Conservation (phyloP, 2,888 invertebrate species). For the Alsophila aescularia region DNA sequence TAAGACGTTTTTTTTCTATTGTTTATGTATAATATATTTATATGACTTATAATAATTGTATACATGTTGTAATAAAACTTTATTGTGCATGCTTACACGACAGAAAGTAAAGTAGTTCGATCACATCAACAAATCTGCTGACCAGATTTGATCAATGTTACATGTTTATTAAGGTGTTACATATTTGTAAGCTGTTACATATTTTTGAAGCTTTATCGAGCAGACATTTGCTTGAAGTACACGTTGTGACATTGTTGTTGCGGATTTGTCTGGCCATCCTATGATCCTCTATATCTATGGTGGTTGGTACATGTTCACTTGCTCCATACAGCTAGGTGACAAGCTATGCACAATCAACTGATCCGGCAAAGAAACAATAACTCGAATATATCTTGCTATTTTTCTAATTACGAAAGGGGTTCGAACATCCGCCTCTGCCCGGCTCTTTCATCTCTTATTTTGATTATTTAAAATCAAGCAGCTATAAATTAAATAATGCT, state of each 20-base stretch:
- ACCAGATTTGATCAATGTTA: slow-evolving; percentile 48
- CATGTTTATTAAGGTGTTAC: slow-evolving; percentile 11
- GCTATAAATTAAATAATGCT: too few relatives aligned
- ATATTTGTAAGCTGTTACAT: slow-evolving; percentile 9
- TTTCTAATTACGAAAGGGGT: too few relatives aligned
- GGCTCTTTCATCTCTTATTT: too few relatives aligned
- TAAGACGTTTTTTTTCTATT: neutral
- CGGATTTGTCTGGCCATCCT: slow-evolving; percentile 64
- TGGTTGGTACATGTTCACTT: slow-evolving; percentile 40
- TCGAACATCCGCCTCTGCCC: too few relatives aligned
- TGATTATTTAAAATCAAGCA: too few relatives aligned
- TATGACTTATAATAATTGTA: slow-evolving; percentile 1
- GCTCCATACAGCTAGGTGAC: slow-evolving; percentile 20
- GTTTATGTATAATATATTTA: slow-evolving; percentile 5
- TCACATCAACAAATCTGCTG: slow-evolving; percentile 48
- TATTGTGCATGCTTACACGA: slow-evolving; percentile 30
- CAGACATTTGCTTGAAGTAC: slow-evolving; percentile 17
- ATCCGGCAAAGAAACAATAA: slow-evolving; percentile 32
- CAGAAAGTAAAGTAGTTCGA: slow-evolving; percentile 26
- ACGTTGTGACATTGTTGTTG: slow-evolving; percentile 37
- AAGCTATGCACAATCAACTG: slow-evolving; percentile 35
- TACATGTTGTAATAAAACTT: slow-evolving; percentile 8
- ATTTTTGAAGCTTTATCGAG: slow-evolving; percentile 15
- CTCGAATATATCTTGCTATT: too few relatives aligned
- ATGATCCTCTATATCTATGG: slow-evolving; percentile 65